Evolutionary conservation across 2,797 vertebrate species (phyloP).

Genomic region (Peromyscus attwateri): DNA sequence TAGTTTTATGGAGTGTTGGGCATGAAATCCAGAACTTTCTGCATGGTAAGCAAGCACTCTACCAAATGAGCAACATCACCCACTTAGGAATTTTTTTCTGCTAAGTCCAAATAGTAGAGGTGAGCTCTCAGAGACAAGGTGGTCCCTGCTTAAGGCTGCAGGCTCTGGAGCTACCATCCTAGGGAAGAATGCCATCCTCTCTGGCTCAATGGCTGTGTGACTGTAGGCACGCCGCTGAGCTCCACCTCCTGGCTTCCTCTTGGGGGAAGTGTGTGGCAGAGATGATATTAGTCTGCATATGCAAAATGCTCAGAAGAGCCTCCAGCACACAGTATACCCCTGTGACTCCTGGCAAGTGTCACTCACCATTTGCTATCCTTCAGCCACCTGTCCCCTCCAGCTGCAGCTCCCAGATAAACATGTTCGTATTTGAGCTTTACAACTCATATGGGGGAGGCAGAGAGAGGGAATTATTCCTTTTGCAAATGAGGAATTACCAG

Average conservation of each 20-base stretch:
- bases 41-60: neutral
- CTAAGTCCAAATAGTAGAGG: neutral
- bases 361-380: neutral
- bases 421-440: neutral
- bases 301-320: neutral
- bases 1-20: neutral
- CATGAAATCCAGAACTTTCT: neutral
- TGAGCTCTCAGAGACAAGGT: neutral
- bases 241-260: neutral
- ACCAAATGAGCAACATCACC: neutral
- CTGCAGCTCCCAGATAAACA: neutral
- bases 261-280: neutral
- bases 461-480: neutral
- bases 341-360: neutral
- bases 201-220: neutral
- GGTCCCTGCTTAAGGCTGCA: neutral
- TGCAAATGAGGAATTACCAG: neutral
- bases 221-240: neutral
- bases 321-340: neutral
- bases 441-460: neutral
- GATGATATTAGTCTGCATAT: neutral
- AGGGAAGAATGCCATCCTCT: neutral
- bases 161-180: neutral
- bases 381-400: neutral
- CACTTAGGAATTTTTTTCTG: neutral